phyloP scores from a whole-genome alignment of 2,797 vertebrate genomes.

The Diplodus sargus region DNA sequence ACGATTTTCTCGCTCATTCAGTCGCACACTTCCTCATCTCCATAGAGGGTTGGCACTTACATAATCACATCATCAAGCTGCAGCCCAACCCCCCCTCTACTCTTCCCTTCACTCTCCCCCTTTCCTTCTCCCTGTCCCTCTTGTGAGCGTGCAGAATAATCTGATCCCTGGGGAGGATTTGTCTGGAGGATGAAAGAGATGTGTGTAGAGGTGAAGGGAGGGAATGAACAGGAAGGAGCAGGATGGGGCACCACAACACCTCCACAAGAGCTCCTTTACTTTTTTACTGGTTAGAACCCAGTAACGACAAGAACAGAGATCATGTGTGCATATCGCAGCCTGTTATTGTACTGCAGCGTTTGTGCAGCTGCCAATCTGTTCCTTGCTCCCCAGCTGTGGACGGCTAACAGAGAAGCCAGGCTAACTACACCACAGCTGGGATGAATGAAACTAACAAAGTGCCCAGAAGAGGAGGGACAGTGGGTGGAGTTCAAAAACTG shows the following conservation, averaged over 20 bases:
- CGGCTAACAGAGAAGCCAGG: conserved; percentile 36
- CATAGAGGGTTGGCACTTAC: conserved; percentile 80
- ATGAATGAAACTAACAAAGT: conserved; percentile 64
- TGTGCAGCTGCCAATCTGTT: conserved; percentile 57
- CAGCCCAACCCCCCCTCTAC: conserved; percentile 11
- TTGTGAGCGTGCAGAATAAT: conserved; percentile 81
- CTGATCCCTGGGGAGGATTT: conserved; percentile 81
- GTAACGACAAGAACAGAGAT: conserved; percentile 67
- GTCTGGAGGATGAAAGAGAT: conserved; percentile 73
- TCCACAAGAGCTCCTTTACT: conserved; percentile 55
- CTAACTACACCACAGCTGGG: conserved; percentile 64
- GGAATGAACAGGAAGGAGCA: conserved; percentile 1
- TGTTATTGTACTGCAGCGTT: conserved; percentile 52
- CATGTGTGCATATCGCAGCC: conserved; percentile 60
- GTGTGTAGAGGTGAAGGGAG: conserved; percentile 40
- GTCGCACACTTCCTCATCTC: conserved; percentile 72
- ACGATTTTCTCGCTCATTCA: conserved; percentile 71
- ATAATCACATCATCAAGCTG: conserved; percentile 82
- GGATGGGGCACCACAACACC: conserved; percentile 40
- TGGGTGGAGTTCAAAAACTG: conserved; percentile 32
- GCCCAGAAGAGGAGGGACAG: conserved; percentile 13
- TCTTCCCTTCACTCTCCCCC: conserved; percentile 3
- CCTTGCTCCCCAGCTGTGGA: conserved; percentile 60
- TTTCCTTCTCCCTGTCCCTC: conserved; percentile 46
- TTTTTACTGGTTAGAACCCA: conserved; percentile 57